Evolutionary conservation across 2,888 invertebrate species (phyloP).

Genomic region (Dyspetes luteomarginatus): DNA sequence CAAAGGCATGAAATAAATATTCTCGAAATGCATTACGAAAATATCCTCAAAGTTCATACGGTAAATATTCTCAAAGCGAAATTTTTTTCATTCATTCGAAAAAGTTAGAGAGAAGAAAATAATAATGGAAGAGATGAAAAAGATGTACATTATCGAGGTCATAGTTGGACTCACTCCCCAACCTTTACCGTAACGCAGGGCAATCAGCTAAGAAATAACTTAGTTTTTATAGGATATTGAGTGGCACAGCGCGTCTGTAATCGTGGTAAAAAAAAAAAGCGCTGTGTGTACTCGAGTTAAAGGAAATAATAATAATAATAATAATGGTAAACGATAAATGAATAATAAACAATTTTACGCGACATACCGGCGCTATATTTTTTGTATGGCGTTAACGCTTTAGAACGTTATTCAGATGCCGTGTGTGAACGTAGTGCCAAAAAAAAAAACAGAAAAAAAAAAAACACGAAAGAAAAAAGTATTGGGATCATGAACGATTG

Average conservation of each 20-base stretch:
- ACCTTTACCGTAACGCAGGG: constrained; percentile 82
- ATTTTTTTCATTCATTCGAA: background rate
- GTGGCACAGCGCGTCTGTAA: constrained; percentile 75
- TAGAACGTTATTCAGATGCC: constrained; percentile 62
- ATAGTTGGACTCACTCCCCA: constrained; percentile 72
- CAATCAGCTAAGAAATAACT: constrained; percentile 83
- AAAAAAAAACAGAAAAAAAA: constrained; percentile 39
- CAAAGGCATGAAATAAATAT: no score
- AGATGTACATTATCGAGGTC: constrained; percentile 32
- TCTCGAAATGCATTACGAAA: background rate
- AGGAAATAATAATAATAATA: constrained; percentile 53
- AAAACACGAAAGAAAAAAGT: background rate
- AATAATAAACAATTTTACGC: constrained; percentile 65
- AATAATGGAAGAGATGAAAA: constrained; percentile 1
- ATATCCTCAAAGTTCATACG: no score
- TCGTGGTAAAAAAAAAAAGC: constrained; percentile 54
- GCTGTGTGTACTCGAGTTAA: constrained; percentile 61
- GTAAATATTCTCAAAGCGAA: no score
- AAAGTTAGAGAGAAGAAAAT: background rate
- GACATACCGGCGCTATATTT: constrained; percentile 75
- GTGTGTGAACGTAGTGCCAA: constrained; percentile 65
- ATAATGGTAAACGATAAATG: constrained; percentile 54
- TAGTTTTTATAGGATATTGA: constrained; percentile 83
- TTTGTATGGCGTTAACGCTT: constrained; percentile 74
- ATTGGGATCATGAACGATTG: constrained; percentile 41